These are phyloP conservation scores for Hydrophis major DNA, from an alignment of 2,797 vertebrate genomes.

Conservation along the genomic window DNA sequence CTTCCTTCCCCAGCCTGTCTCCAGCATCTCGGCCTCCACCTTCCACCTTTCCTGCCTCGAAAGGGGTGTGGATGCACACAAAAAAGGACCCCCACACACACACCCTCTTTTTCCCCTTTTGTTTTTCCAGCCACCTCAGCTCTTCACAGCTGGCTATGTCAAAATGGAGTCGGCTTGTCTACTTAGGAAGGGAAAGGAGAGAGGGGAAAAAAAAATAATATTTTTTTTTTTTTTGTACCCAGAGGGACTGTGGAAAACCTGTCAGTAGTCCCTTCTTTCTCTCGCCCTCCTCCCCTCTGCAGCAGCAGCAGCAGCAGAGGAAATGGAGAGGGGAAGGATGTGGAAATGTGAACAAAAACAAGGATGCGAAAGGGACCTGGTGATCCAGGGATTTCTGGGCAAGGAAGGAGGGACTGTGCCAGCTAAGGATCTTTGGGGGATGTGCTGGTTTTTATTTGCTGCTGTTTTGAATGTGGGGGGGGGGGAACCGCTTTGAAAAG, in stretches of 20 bases:
- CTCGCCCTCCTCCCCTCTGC: neutral
- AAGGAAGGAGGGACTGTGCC: neutral
- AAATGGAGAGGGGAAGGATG: constrained; percentile 23
- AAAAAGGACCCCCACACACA: neutral
- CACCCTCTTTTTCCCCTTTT: neutral
- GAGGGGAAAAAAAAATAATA: neutral
- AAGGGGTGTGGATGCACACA: neutral
- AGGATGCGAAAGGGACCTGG: neutral
- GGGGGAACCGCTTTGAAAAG: neutral
- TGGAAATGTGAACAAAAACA: neutral
- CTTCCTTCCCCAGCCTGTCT: neutral
- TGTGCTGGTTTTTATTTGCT: neutral
- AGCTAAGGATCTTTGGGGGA: neutral
- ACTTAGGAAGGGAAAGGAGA: neutral
- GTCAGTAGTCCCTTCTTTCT: neutral
- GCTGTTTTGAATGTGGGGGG: neutral
- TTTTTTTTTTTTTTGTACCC: neutral
- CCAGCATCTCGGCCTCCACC: neutral
- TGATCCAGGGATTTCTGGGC: constrained; percentile 2
- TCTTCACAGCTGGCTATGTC: neutral
- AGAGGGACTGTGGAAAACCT: constrained; percentile 8
- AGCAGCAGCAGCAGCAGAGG: neutral
- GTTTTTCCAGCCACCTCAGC: neutral
- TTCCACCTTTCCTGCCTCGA: too few relatives aligned
- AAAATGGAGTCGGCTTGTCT: constrained; percentile 30